Percentiles rank a stretch among this genome's conserved stretches.
phyloP scores from a whole-genome alignment of 2,797 vertebrate genomes.

The Neosalanx taihuensis region DNA sequence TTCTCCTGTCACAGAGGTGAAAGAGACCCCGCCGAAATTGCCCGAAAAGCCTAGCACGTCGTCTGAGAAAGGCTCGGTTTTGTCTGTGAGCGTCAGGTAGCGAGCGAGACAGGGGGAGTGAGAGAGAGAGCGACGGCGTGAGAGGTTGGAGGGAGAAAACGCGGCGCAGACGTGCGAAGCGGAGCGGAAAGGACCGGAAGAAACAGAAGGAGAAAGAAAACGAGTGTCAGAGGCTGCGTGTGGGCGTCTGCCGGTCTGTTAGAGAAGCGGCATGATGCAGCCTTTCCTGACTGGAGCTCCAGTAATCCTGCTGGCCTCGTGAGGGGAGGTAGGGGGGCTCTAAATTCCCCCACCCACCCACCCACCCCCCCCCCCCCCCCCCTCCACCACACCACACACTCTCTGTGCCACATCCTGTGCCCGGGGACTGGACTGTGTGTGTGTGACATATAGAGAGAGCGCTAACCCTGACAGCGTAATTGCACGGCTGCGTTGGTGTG shows the following conservation, averaged over 20 bases:
- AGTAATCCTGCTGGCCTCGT: constrained; percentile 1
- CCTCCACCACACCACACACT: constrained; percentile 12
- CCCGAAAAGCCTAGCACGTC: constrained; percentile 42
- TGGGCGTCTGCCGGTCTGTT: no score
- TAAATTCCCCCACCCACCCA: background rate
- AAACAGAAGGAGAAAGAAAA: constrained; percentile 15
- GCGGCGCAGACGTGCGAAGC: constrained; percentile 4
- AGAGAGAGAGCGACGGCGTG: background rate
- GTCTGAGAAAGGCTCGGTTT: constrained; percentile 33
- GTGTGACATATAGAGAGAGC: background rate
- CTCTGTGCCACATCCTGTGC: constrained; percentile 36
- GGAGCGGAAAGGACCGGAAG: constrained; percentile 6
- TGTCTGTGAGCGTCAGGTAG: background rate
- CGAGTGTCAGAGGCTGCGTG: constrained; percentile 5
- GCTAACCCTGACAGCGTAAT: constrained; percentile 63
- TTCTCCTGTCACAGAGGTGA: constrained; percentile 49
- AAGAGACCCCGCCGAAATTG: constrained; percentile 56
- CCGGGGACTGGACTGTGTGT: constrained; percentile 9
- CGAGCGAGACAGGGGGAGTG: constrained; percentile 12
- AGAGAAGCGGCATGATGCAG: background rate
- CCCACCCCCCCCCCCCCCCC: constrained; percentile 11
- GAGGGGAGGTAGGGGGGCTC: constrained; percentile 25
- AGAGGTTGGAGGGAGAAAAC: constrained; percentile 4
- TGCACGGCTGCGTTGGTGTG: constrained; percentile 36
- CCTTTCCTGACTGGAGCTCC: background rate